A percentile compares a stretch with the other conserved stretches of the same genome.
These are phyloP conservation scores for Aricia artaxerxes DNA, from an alignment of 2,888 invertebrate species.

Conservation along the genomic window DNA sequence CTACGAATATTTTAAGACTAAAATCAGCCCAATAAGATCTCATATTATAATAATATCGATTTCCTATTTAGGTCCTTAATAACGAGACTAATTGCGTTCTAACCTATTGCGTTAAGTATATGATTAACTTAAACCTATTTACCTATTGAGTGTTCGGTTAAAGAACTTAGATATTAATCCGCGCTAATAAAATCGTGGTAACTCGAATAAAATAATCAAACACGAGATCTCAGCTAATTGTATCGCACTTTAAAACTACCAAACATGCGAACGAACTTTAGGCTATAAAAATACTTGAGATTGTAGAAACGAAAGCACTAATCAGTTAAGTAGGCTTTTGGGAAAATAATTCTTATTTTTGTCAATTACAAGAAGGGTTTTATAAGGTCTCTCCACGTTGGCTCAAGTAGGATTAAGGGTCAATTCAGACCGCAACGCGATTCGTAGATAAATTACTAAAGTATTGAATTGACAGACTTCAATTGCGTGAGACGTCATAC, in stretches of 20 bases:
- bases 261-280: constrained; percentile 4
- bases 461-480: too few relatives aligned
- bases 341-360: background rate
- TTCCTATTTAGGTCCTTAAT: background rate
- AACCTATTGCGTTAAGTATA: background rate
- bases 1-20: too few relatives aligned
- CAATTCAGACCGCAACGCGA: too few relatives aligned
- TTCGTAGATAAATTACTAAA: too few relatives aligned
- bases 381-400: too few relatives aligned
- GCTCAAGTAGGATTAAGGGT: too few relatives aligned
- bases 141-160: background rate
- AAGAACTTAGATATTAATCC: constrained; percentile 1
- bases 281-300: constrained; percentile 1
- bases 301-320: constrained; percentile 1
- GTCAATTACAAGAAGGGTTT: too few relatives aligned
- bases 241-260: constrained; percentile 17
- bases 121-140: background rate
- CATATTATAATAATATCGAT: too few relatives aligned
- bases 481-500: too few relatives aligned
- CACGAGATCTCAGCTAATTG: constrained; percentile 22
- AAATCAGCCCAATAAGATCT: too few relatives aligned
- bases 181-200: constrained; percentile 15
- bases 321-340: background rate
- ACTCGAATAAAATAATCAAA: constrained; percentile 20
- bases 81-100: too few relatives aligned